Base-by-base conservation (phyloP, 2,797 vertebrate species). In the Microctenopoma steveboyesi region DNA sequence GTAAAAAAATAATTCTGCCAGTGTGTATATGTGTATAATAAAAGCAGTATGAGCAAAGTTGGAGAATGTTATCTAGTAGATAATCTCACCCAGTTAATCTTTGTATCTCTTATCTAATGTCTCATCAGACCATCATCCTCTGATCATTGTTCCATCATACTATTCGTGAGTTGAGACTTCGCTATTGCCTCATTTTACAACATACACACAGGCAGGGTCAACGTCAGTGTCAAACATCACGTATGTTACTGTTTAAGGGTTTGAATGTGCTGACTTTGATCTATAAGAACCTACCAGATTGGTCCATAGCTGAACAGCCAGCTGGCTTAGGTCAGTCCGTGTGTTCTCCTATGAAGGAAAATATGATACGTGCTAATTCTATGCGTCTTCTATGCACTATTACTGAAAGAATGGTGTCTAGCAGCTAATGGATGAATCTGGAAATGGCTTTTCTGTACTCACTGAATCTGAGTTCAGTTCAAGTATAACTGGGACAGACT, bases 281-380 rank as follows among this genome's bases (percentile, higher is more conserved):
- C 50, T 3, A 51, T 60, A 28, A 61, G 33, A 75, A 74, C 77
- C 77, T 67, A 94, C 93, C 88, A 94, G 69, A 66, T 92, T 87
- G 25, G 46, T 82, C 92, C 92, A 94, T 0, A 95, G 74, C 81
- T 92, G 91, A 75, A 92, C 5, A 56, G 82, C 78, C 27, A 88
- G 13, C 22, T 76, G 64, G 69, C 86, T 72, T 25, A 69, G 53
- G 12, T 77, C 64, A 30, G 68, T 64, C 15, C 25, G 6, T 1
- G 46, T 35, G 43, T 37, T 64, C 42, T 72, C 78, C 84, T 88
- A 9, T 27, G 66, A 61, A 73, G 22, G 84, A 63, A 75, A 48
- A 82, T 1, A 68, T 4, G 0, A 53, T 13, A 14, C 1, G 16
- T 55, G 5, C 25, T 47, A 5, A 51, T 81, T 68, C 28, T 1